Evolutionary conservation across 2,797 vertebrate genomes (phyloP), one percentile per base, ranked within the genome.

Genomic region (Cossypha caffra): DNA sequence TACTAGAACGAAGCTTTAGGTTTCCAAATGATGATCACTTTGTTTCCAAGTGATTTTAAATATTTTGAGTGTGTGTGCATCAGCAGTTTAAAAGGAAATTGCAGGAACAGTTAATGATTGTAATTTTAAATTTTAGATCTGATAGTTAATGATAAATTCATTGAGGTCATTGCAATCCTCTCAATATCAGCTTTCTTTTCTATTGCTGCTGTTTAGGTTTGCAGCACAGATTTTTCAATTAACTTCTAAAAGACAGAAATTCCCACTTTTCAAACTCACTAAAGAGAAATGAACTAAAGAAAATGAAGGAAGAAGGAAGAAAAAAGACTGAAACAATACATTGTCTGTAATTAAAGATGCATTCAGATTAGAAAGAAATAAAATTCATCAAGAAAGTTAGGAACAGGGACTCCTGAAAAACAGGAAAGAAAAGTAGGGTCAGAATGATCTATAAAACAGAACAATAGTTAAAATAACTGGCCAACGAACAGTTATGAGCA

Each of bases 251-350:
- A 45, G 10, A 76, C 3, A 55, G 26, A 81, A 77, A 63, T 47
- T 18, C 12, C 5, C 21, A 17, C 6, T 73, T 80, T 73, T 63
- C 3, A 24, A 42, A 28, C 26, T 55, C 19, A 37, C 10, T n/a
- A n/a, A 48, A 37, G 29, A 26, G 40, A 52, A 66, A 24, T 35
- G 4, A 20, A 40, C 8, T 42, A 37, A 42, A 40, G 14, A 59
- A 42, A 61, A 40, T 24, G 1, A 29, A 24, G 26, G 24, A 15
- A 40, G 25, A 8, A n/a, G 7, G 8, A 16, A 12, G 16, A 21
- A 35, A 16, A 13, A 51, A 29, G 0, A 4, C 5, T 8, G 10
- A 79, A 59, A 8, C 1, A 23, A 48, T 37, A 37, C 4, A 38
- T 10, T 33, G 11, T 7, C 26, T 7, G 4, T 68, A 67, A 75